These are phyloP conservation scores for Amblyopsis rosae DNA, from an alignment of 2,113 vertebrate genomes.

Conservation along the genomic window DNA sequence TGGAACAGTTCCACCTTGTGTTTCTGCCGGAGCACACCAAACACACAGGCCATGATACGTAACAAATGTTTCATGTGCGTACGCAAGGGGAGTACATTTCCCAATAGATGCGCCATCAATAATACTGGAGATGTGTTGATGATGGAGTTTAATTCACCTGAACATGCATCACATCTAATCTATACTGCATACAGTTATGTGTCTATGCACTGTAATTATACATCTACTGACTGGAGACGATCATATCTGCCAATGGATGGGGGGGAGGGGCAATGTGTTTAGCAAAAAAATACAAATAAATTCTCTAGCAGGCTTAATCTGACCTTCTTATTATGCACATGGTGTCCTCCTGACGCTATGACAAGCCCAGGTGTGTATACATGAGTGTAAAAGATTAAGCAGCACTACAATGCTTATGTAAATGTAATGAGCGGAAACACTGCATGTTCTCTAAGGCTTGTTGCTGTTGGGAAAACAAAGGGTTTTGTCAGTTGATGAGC, in stretches of 20 bases:
- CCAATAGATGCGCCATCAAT: no score
- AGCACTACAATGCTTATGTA: slow-evolving; percentile 45
- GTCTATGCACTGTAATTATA: no score
- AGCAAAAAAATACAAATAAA: background rate
- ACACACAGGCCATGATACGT: background rate
- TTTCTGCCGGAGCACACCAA: slow-evolving; percentile 75
- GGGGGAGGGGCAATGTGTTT: no score
- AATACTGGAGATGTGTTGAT: background rate
- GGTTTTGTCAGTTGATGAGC: slow-evolving; percentile 61
- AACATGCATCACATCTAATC: background rate
- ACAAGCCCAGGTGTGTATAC: slow-evolving; percentile 59
- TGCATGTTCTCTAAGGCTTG: slow-evolving; percentile 44
- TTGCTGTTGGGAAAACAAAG: slow-evolving; percentile 50
- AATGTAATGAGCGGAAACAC: slow-evolving; percentile 64
- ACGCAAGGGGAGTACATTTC: no score
- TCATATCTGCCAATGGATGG: no score
- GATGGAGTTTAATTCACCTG: background rate
- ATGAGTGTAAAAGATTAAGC: slow-evolving; percentile 62
- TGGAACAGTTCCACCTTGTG: slow-evolving; percentile 97
- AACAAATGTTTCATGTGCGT: no score
- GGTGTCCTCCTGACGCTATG: slow-evolving; percentile 42
- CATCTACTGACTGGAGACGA: no score
- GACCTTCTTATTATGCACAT: slow-evolving; percentile 9
- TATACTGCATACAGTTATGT: background rate
- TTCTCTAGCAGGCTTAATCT: slow-evolving; percentile 27